These are phyloP conservation scores for Prorops nasuta DNA, from an alignment of 1,140 invertebrate genomes.

Conservation along the genomic window DNA sequence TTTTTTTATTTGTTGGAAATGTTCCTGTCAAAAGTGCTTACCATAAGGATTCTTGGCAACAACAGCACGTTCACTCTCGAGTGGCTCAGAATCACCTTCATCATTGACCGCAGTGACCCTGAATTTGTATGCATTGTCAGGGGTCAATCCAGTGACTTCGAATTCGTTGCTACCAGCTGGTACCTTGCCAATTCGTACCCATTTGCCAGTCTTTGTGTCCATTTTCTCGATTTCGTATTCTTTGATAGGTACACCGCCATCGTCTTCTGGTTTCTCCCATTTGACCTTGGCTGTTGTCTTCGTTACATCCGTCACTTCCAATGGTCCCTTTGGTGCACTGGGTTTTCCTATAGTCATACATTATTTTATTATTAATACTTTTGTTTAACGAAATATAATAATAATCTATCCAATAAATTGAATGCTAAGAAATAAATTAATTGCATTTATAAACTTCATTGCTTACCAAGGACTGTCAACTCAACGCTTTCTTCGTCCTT, in stretches of 20 bases:
- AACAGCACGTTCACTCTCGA: slow-evolving; percentile 79
- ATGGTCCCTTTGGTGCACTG: slow-evolving; percentile 80
- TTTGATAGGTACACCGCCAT: slow-evolving; percentile 90
- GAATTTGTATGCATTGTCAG: slow-evolving; percentile 94
- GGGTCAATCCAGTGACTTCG: slow-evolving; percentile 86
- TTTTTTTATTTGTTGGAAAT: no score
- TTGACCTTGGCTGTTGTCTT: slow-evolving; percentile 83
- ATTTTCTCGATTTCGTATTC: slow-evolving; percentile 95
- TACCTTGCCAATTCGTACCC: slow-evolving; percentile 80
- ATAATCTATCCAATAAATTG: slow-evolving; percentile 5
- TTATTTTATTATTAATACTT: slow-evolving; percentile 4
- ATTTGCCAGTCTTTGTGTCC: slow-evolving; percentile 85
- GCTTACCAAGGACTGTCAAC: slow-evolving; percentile 82
- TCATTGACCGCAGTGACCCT: slow-evolving; percentile 92
- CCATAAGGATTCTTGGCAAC: slow-evolving; percentile 97
- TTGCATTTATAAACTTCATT: no score
- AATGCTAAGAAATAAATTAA: slow-evolving; percentile 1
- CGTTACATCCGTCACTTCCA: slow-evolving; percentile 83
- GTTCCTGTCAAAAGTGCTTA: slow-evolving; percentile 57
- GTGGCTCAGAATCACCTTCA: slow-evolving; percentile 92
- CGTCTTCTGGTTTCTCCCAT: slow-evolving; percentile 90
- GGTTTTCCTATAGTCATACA: slow-evolving; percentile 63
- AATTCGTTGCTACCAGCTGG: slow-evolving; percentile 75
- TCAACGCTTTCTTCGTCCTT: slow-evolving; percentile 88
- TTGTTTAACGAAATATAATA: no score